A percentile compares a stretch with the other conserved stretches of the same genome.
phyloP scores from a whole-genome alignment of 2,888 invertebrate genomes.

The Zootermopsis nevadensis region DNA sequence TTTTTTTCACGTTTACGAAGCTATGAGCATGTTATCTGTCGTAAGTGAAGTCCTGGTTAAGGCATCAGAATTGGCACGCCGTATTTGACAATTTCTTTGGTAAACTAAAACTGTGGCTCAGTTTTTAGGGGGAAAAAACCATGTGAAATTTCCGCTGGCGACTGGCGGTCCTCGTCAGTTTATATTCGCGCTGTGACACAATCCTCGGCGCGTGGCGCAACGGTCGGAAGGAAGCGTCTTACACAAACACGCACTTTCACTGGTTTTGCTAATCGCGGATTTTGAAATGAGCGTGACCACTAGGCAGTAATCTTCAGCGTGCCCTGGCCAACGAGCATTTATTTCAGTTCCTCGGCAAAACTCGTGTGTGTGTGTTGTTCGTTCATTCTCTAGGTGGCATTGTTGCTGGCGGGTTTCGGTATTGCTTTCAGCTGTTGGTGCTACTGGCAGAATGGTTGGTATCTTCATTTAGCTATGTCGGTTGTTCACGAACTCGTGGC shows the following conservation, averaged over 20 bases:
- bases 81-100: too few species aligned
- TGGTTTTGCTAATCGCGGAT: not conserved
- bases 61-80: too few species aligned
- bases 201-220: not conserved
- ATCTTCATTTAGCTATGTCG: not conserved
- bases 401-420: not conserved
- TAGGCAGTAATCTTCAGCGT: not conserved
- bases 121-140: too few species aligned
- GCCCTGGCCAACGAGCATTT: not conserved
- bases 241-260: constrained; percentile 9
- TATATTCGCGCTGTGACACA: not conserved
- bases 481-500: not conserved
- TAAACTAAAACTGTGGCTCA: too few species aligned
- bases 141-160: too few species aligned
- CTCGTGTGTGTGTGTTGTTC: not conserved
- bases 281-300: not conserved
- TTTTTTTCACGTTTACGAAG: too few species aligned
- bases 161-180: too few species aligned
- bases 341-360: not conserved
- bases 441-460: not conserved
- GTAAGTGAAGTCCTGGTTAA: too few species aligned
- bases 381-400: not conserved
- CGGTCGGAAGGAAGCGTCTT: constrained; percentile 4
- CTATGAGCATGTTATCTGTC: too few species aligned
- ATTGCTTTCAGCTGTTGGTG: not conserved